phyloP scores from a whole-genome alignment of 2,113 vertebrate species.

The Cyprinus carpio region DNA sequence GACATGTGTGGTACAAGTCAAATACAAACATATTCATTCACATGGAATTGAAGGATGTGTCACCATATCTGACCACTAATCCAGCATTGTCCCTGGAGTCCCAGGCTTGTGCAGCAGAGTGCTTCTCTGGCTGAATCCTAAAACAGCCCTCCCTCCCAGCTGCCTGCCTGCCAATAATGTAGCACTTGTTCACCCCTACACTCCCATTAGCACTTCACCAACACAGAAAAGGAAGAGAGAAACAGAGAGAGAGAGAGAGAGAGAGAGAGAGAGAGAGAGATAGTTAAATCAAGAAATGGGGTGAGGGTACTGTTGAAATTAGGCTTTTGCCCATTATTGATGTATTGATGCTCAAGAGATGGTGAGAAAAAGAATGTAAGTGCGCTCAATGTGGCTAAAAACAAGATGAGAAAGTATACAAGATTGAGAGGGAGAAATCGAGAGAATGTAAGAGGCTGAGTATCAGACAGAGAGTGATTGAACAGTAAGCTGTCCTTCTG shows the following conservation, averaged over 20 bases:
- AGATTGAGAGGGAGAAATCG: background rate
- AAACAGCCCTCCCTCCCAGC: conserved; percentile 50
- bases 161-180: conserved; percentile 62
- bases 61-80: conserved; percentile 49
- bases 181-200: conserved; percentile 56
- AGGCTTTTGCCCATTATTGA: conserved; percentile 6
- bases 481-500: conserved; percentile 27
- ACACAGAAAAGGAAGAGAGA: conserved; percentile 9
- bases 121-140: conserved; percentile 52
- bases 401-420: conserved; percentile 20
- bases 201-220: conserved; percentile 54
- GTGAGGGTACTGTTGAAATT: background rate
- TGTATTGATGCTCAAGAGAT: background rate
- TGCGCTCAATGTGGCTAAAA: background rate
- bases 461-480: conserved; percentile 16
- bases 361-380: background rate
- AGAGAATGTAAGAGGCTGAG: conserved; percentile 24
- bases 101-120: conserved; percentile 47
- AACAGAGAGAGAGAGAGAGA: background rate
- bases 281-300: background rate
- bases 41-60: conserved; percentile 36
- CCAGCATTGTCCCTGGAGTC: conserved; percentile 39
- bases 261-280: background rate
- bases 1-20: background rate
- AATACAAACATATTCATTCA: conserved; percentile 1